phyloP scores from a whole-genome alignment of 2,888 invertebrate species.

The Yponomeuta cagnagella region DNA sequence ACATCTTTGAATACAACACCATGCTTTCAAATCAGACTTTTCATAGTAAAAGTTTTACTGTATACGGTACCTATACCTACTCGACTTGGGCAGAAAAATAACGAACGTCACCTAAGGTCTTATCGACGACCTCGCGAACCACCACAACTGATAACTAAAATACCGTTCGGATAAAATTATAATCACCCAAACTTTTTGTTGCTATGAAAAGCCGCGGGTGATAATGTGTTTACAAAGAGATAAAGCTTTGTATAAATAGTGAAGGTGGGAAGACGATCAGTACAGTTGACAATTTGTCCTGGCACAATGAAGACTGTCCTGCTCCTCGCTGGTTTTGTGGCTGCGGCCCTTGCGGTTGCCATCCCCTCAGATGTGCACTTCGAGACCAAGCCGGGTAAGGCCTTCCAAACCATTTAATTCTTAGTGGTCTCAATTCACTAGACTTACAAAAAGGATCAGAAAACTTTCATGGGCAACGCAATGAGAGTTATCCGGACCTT shows the following conservation, averaged over 20 bases:
- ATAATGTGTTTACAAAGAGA: not conserved
- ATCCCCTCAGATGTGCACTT: conserved; percentile 35
- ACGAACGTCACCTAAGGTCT: not conserved
- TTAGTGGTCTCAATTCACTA: not conserved
- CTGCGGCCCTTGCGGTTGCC: conserved; percentile 35
- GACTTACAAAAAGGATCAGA: too few species aligned
- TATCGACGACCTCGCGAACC: not conserved
- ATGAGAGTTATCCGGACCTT: too few species aligned
- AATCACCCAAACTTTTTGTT: not conserved
- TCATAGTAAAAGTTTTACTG: too few species aligned
- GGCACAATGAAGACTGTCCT: conserved; percentile 50
- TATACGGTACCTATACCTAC: too few species aligned
- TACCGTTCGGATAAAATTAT: not conserved
- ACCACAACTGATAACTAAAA: not conserved
- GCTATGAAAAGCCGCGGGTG: not conserved
- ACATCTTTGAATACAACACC: too few species aligned
- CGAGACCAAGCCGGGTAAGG: conserved; percentile 25
- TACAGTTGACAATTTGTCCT: conserved; percentile 34
- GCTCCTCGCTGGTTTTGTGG: conserved; percentile 40
- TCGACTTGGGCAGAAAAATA: not conserved
- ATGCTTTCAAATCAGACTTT: too few species aligned
- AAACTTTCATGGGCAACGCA: too few species aligned
- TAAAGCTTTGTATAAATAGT: conserved; percentile 14
- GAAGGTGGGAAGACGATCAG: not conserved
- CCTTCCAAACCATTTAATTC: not conserved